A percentile compares a stretch with the other conserved stretches of the same genome.
phyloP scores from a whole-genome alignment of 2,113 vertebrate species.

The Neodon shergylaensis region DNA sequence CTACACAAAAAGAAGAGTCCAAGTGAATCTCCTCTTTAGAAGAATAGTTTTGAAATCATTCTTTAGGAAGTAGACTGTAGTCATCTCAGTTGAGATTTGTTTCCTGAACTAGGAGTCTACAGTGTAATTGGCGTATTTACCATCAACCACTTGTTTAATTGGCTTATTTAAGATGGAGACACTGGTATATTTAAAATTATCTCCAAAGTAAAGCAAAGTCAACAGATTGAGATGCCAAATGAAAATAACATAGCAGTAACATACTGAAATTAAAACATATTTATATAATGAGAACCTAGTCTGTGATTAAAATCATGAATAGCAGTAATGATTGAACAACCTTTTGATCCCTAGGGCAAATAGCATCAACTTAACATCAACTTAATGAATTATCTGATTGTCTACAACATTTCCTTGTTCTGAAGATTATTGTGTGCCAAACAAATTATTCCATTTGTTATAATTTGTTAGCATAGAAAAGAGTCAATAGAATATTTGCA shows the following conservation, averaged over 20 bases:
- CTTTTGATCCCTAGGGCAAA: neutral
- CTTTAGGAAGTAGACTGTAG: neutral
- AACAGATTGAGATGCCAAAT: conserved; percentile 12
- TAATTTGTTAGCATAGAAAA: neutral
- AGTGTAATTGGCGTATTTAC: neutral
- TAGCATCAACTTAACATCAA: neutral
- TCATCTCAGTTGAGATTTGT: neutral
- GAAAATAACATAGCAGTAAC: neutral
- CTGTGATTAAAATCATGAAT: neutral
- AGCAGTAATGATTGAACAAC: neutral
- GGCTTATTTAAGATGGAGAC: neutral
- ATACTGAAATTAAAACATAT: neutral
- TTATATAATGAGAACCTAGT: neutral
- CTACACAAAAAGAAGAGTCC: neutral
- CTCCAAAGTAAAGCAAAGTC: neutral
- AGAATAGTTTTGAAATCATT: neutral
- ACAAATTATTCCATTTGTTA: neutral
- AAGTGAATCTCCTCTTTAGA: neutral
- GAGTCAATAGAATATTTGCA: neutral
- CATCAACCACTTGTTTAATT: neutral
- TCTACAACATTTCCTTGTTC: neutral
- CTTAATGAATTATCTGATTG: neutral
- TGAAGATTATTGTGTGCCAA: neutral
- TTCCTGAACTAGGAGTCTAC: neutral
- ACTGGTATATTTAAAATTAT: neutral